Evolutionary conservation across 2,888 invertebrate genomes (phyloP).

Genomic region (Alentia gelatinosa): DNA sequence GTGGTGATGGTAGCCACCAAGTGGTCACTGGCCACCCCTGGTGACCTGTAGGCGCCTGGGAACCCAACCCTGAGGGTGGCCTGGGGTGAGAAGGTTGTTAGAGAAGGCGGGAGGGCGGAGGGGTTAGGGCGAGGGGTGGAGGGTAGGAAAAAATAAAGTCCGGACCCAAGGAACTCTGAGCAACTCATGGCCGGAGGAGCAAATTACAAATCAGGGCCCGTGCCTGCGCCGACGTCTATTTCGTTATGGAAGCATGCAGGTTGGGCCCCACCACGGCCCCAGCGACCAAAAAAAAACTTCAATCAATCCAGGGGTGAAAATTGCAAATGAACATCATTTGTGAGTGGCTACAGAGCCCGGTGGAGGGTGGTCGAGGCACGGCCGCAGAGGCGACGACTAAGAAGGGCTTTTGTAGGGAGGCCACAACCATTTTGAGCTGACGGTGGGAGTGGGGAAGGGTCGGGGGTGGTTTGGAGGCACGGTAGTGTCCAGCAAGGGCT

Average conservation of each 20-base stretch:
- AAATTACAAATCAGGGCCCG: slow-evolving; percentile 41
- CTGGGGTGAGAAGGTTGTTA: not conserved
- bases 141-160: not conserved
- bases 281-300: not conserved
- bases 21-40: not conserved
- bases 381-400: not conserved
- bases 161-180: not conserved
- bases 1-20: not conserved
- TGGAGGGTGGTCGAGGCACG: not conserved
- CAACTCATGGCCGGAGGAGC: slow-evolving; percentile 19
- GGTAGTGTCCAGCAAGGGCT: not conserved
- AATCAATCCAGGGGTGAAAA: slow-evolving; percentile 37
- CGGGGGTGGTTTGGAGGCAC: not conserved
- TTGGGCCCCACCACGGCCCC: not conserved
- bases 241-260: slow-evolving; percentile 45
- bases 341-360: slow-evolving; percentile 6
- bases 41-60: not conserved
- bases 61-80: not conserved
- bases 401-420: slow-evolving; percentile 9
- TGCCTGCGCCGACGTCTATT: not conserved
- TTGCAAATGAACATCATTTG: slow-evolving; percentile 51
- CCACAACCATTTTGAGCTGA: not conserved
- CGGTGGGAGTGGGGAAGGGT: not conserved
- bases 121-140: not conserved
- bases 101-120: not conserved